A percentile compares a stretch with the other conserved stretches of the same genome.
phyloP scores from a whole-genome alignment of 1,140 invertebrate species.

The Drosophila varians region DNA sequence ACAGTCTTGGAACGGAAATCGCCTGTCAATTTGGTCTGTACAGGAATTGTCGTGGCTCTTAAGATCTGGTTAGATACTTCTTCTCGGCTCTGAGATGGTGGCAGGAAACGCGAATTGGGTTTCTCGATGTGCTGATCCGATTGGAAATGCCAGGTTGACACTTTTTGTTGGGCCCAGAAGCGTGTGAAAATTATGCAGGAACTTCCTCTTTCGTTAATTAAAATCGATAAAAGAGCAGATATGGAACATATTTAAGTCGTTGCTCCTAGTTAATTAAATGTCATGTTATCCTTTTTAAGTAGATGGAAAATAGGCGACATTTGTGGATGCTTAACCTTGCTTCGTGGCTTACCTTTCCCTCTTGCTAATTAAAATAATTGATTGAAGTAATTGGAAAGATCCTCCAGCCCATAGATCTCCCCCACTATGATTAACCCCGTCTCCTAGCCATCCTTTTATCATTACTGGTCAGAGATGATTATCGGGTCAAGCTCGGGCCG shows the following conservation, averaged over 20 bases:
- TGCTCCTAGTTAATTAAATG: slow-evolving; percentile 33
- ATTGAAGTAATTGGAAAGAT: slow-evolving; percentile 4
- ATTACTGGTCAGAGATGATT: slow-evolving; percentile 63
- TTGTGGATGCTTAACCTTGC: neutral
- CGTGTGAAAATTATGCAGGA: slow-evolving; percentile 30
- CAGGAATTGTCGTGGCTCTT: slow-evolving; percentile 66
- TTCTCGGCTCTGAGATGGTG: slow-evolving; percentile 7
- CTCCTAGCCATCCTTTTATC: slow-evolving; percentile 46
- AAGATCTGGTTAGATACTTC: slow-evolving; percentile 44
- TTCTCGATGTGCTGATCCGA: slow-evolving; percentile 50
- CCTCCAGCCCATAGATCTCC: slow-evolving; percentile 1
- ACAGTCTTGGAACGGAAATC: slow-evolving; percentile 54
- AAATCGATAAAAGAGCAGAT: slow-evolving; percentile 8
- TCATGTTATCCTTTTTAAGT: neutral
- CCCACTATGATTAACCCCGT: neutral
- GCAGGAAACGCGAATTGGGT: slow-evolving; percentile 49
- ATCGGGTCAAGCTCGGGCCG: slow-evolving; percentile 37
- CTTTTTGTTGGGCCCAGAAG: slow-evolving; percentile 28
- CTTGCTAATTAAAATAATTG: slow-evolving; percentile 18
- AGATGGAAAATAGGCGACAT: neutral
- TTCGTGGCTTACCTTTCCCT: neutral
- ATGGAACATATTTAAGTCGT: neutral
- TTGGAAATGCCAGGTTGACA: slow-evolving; percentile 49
- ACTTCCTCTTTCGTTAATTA: slow-evolving; percentile 35
- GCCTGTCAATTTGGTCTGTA: slow-evolving; percentile 66